phyloP scores from a whole-genome alignment of 2,113 vertebrate genomes.

The Ailurus styani region DNA sequence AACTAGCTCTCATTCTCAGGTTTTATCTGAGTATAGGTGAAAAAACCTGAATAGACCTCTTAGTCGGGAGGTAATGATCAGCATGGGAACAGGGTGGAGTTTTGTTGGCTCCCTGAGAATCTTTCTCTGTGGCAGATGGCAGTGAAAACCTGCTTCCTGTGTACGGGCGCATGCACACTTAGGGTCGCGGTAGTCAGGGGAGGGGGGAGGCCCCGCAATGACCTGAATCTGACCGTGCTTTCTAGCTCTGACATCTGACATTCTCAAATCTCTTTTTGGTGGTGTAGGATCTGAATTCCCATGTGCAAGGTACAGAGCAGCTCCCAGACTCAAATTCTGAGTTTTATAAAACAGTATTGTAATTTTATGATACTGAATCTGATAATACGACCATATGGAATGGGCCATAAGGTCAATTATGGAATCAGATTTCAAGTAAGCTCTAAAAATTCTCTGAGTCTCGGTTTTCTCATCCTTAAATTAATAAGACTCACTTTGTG shows the following conservation, averaged over 20 bases:
- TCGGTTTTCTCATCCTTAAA: neutral
- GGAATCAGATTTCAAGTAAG: neutral
- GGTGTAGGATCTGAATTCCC: neutral
- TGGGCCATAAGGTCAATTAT: neutral
- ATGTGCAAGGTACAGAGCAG: neutral
- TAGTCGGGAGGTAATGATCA: neutral
- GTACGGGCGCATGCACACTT: neutral
- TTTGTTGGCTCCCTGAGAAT: neutral
- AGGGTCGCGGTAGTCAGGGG: neutral
- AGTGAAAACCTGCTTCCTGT: neutral
- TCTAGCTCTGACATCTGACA: neutral
- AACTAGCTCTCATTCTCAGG: neutral
- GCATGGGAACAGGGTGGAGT: neutral
- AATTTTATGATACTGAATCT: neutral
- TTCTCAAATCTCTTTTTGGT: neutral
- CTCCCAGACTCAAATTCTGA: neutral
- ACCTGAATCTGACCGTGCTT: neutral
- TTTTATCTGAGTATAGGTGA: neutral
- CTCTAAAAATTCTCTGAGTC: neutral
- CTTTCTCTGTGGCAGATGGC: neutral
- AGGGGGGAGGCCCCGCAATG: neutral
- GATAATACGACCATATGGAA: neutral
- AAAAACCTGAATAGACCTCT: neutral
- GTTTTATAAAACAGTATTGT: neutral
- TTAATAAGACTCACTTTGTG: neutral